phyloP scores from a whole-genome alignment of 53 echinoderm and acorn worm species.

The Glandiceps talaboti region DNA sequence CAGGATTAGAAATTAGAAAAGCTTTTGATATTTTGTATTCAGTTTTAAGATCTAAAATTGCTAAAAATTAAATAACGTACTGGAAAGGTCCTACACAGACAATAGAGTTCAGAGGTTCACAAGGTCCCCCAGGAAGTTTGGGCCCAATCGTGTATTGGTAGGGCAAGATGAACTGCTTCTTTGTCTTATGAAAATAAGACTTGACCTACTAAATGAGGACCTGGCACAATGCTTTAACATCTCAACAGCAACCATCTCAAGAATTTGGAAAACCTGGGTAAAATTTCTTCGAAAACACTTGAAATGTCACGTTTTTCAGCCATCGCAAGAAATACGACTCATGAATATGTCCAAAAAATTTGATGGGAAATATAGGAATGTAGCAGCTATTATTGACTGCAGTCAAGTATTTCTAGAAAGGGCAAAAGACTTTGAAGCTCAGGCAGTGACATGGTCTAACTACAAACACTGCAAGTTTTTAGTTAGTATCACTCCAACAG shows the following conservation, averaged over 20 bases:
- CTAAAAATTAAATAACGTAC: background rate
- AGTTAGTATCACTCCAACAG: slow-evolving; percentile 25
- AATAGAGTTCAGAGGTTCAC: background rate
- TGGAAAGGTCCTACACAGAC: background rate
- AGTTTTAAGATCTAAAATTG: background rate
- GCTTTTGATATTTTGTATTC: slow-evolving; percentile 3
- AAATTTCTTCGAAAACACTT: background rate
- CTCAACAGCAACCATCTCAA: background rate
- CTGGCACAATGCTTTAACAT: slow-evolving; percentile 16
- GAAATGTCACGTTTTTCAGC: background rate
- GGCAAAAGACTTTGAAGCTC: slow-evolving; percentile 22
- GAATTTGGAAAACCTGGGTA: background rate
- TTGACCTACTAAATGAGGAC: slow-evolving; percentile 15
- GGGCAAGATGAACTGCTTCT: slow-evolving; percentile 14
- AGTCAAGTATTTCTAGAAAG: slow-evolving; percentile 36
- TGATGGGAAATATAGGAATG: too few species aligned
- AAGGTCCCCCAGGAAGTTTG: background rate
- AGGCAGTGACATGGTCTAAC: slow-evolving; percentile 58
- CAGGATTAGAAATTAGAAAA: slow-evolving; percentile 5
- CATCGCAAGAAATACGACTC: background rate
- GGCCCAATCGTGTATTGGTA: slow-evolving; percentile 1
- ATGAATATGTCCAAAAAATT: background rate
- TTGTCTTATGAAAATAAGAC: slow-evolving; percentile 8
- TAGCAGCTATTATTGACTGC: background rate
- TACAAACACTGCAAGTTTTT: slow-evolving; percentile 48